phyloP scores from a whole-genome alignment of 1,140 invertebrate species.

The Drosophila lacertosa region DNA sequence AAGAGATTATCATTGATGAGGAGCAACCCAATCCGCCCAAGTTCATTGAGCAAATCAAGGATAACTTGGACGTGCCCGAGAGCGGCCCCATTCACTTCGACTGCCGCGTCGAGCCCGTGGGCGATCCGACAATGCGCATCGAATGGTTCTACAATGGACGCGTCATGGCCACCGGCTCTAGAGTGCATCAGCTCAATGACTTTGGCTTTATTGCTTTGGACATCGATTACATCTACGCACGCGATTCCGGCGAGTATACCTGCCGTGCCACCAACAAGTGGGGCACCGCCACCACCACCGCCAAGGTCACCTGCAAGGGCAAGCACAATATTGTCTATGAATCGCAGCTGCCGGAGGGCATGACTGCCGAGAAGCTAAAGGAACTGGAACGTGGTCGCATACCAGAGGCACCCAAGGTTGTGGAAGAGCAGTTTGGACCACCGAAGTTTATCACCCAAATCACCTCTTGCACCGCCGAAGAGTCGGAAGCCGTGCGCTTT shows the following conservation, averaged over 20 bases:
- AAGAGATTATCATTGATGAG: conserved; percentile 92
- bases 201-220: conserved; percentile 96
- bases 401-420: conserved; percentile 88
- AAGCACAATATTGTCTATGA: conserved; percentile 96
- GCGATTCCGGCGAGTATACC: conserved; percentile 94
- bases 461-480: conserved; percentile 91
- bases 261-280: conserved; percentile 94
- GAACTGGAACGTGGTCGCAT: conserved; percentile 94
- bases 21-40: conserved; percentile 93
- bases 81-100: conserved; percentile 95
- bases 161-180: conserved; percentile 93
- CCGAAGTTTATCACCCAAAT: conserved; percentile 95
- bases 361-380: conserved; percentile 95
- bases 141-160: conserved; percentile 97
- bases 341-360: conserved; percentile 95
- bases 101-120: conserved; percentile 93
- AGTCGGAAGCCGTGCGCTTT: conserved; percentile 96
- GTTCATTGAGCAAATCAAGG: conserved; percentile 93
- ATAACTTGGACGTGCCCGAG: conserved; percentile 93
- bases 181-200: conserved; percentile 96
- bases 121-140: conserved; percentile 94
- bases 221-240: conserved; percentile 92
- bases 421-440: conserved; percentile 86
- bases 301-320: conserved; percentile 92
- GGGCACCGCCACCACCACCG: conserved; percentile 92